Evolutionary conservation across 1,140 invertebrate species (phyloP).

Genomic region (Drosophila subpulchrella): DNA sequence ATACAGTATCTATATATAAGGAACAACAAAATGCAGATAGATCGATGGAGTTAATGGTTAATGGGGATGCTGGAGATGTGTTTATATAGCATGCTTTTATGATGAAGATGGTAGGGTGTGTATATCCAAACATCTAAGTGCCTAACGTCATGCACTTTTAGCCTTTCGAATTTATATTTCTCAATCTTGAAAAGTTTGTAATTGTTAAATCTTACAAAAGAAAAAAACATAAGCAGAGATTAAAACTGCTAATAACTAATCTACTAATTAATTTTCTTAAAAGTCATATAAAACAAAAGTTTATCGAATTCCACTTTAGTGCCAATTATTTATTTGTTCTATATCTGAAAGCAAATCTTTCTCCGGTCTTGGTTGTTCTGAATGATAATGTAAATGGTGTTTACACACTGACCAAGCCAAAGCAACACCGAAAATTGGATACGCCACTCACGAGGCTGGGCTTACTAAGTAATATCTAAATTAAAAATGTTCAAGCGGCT

Average conservation of each 20-base stretch:
- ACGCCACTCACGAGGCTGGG: conserved; percentile 39
- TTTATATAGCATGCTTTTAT: neutral
- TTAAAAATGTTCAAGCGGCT: neutral
- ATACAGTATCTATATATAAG: conserved; percentile 10
- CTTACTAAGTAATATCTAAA: neutral
- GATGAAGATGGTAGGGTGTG: neutral
- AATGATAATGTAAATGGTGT: conserved; percentile 7
- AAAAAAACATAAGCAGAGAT: no score
- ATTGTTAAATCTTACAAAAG: no score
- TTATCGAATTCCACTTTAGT: no score
- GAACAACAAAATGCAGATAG: neutral
- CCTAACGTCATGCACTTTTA: neutral
- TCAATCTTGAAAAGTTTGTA: neutral
- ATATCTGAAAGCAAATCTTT: neutral
- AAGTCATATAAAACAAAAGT: neutral
- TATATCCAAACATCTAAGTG: no score
- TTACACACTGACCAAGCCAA: conserved; percentile 16
- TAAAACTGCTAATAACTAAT: no score
- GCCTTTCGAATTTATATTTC: no score
- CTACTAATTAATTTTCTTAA: no score
- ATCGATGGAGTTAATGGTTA: neutral
- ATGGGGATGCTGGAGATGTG: conserved; percentile 1
- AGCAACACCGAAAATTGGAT: conserved; percentile 20
- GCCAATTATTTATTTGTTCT: no score
- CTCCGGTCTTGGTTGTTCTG: conserved; percentile 6